Evolutionary conservation across 2,113 vertebrate species (phyloP).

Genomic region (Etia nguti): DNA sequence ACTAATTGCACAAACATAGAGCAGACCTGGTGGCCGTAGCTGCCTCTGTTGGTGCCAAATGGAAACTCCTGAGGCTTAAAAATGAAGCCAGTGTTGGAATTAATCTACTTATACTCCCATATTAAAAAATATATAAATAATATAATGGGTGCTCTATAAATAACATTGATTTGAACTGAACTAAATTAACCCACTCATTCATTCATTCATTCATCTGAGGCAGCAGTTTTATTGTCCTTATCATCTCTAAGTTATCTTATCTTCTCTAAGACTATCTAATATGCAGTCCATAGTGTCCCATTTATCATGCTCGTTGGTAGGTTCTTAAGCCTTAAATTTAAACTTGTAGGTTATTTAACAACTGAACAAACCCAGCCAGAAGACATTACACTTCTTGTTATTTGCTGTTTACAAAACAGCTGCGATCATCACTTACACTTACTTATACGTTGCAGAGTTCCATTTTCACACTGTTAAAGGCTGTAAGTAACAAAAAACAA

Average conservation of each 20-base stretch:
- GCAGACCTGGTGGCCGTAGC: background rate
- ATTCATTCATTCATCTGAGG: background rate
- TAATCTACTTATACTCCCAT: background rate
- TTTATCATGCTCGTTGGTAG: background rate
- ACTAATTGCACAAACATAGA: background rate
- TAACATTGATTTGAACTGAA: background rate
- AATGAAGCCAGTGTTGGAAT: background rate
- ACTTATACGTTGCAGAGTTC: accelerated
- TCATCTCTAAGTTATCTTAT: background rate
- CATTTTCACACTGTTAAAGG: background rate
- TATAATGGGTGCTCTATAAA: background rate
- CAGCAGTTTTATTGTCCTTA: background rate
- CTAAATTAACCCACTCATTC: background rate
- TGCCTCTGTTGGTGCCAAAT: background rate
- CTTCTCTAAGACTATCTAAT: background rate
- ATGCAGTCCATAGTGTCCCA: background rate
- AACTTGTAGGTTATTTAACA: background rate
- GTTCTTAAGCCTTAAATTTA: background rate
- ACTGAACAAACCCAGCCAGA: background rate
- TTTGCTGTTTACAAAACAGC: background rate
- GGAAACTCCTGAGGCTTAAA: background rate
- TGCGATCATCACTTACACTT: background rate
- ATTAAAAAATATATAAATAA: background rate
- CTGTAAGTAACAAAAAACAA: background rate
- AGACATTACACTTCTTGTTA: background rate